phyloP scores from a whole-genome alignment of 2,888 invertebrate species.

The Cheilosia vulpina region DNA sequence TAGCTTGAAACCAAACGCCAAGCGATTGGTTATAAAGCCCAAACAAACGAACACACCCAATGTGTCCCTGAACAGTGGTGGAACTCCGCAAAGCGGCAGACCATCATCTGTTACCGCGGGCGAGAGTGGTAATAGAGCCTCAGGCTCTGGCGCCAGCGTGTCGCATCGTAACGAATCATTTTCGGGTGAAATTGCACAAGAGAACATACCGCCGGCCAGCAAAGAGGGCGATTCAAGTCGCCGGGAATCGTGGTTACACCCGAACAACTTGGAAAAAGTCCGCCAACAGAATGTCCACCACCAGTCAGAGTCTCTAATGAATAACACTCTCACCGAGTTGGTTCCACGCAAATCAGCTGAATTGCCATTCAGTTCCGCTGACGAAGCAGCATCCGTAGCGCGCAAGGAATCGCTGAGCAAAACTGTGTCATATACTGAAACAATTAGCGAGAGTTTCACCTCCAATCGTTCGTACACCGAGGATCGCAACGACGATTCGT shows the following conservation, averaged over 20 bases:
- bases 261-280: slow-evolving; percentile 81
- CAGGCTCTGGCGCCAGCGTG: not conserved
- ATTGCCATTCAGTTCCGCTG: slow-evolving; percentile 77
- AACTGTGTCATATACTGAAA: slow-evolving; percentile 76
- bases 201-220: slow-evolving; percentile 65
- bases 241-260: slow-evolving; percentile 82
- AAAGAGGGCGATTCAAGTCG: slow-evolving; percentile 77
- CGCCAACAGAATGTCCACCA: slow-evolving; percentile 79
- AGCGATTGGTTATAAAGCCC: slow-evolving; percentile 89
- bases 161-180: slow-evolving; percentile 77
- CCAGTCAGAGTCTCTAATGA: slow-evolving; percentile 76
- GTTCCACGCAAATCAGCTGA: slow-evolving; percentile 81
- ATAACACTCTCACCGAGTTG: slow-evolving; percentile 81
- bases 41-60: slow-evolving; percentile 78
- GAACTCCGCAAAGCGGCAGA: slow-evolving; percentile 37
- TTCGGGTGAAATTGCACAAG: slow-evolving; percentile 76
- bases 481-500: slow-evolving; percentile 76
- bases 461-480: slow-evolving; percentile 78
- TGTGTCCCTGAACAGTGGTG: slow-evolving; percentile 44
- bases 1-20: slow-evolving; percentile 87
- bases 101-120: slow-evolving; percentile 1
- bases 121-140: slow-evolving; percentile 20
- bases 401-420: slow-evolving; percentile 71
- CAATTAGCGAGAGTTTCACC: slow-evolving; percentile 78
- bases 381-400: slow-evolving; percentile 77